Percentiles rank a stretch among this genome's conserved stretches.
phyloP scores from a whole-genome alignment of 2,797 vertebrate species.

The Sparus aurata region DNA sequence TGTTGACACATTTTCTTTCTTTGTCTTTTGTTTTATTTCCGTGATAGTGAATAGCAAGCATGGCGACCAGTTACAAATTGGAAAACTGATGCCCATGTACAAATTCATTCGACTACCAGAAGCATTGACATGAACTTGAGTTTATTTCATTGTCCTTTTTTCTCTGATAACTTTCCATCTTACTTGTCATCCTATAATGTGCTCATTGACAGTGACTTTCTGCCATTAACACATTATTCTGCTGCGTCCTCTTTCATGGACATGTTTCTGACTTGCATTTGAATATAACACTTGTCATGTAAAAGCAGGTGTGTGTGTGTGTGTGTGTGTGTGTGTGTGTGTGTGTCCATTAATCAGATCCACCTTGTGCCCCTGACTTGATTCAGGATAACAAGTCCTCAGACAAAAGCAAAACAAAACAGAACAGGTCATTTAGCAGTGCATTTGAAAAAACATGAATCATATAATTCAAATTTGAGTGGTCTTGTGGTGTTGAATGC shows the following conservation, averaged over 20 bases:
- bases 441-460: not conserved
- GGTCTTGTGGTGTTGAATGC: not conserved
- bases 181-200: not conserved
- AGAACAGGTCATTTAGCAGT: not conserved
- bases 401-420: not conserved
- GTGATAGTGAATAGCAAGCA: too few species aligned
- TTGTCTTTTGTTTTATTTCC: too few species aligned
- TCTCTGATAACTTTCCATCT: not conserved
- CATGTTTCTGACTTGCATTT: not conserved
- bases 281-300: not conserved
- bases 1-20: too few species aligned
- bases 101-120: not conserved
- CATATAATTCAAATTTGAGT: not conserved
- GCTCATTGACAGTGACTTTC: slow-evolving; percentile 23
- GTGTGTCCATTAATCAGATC: not conserved
- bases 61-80: not conserved
- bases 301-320: not conserved
- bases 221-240: slow-evolving; percentile 6
- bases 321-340: too few species aligned
- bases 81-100: not conserved
- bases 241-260: not conserved
- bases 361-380: not conserved
- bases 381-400: not conserved
- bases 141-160: not conserved
- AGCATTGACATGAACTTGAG: not conserved